Base-by-base conservation (phyloP, 2,797 vertebrate species). In the Sorex maritimensis region DNA sequence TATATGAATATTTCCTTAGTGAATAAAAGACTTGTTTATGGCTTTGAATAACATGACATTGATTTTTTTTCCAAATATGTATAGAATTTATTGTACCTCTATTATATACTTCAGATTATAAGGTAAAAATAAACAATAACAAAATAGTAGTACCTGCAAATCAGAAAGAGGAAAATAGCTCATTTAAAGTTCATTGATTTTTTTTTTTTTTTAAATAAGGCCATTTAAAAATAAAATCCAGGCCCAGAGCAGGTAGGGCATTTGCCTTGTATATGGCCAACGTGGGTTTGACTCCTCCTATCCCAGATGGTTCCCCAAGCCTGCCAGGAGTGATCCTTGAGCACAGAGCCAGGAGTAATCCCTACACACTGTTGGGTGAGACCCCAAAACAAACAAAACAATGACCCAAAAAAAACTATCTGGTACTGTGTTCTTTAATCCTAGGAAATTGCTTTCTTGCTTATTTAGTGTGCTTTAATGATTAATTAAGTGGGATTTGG, bases 141-240 rank as follows among this genome's bases (percentile, higher is more conserved):
- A 86, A 81, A 82, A 67, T 6, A 58, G 28, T 89, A 81, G 38
- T 46, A 93, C 28, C n/a, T 30, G 15, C 63, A 86, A 71, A 78
- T 44, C 38, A 82, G 52, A 26, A 30, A 2, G 41, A n/a, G 8
- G 6, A 71, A 71, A 68, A 82, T 26, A 71, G n/a, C 52, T 79
- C 79, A 95, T 82, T 92, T 63, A 81, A 44, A 83, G n/a, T 2
- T 19, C 15, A 81, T 24, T 88, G n/a, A 78, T 78, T 92, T 95
- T 77, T 46, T 58, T 10, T 17, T 58, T 21, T 61, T 21, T 61
- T 21, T 61, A 23, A 52, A 52, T 11, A 52, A 52, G 49, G 10
- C 49, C 13, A 52, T 93, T 94, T 4, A 58, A 23, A 46, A 87
- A 44, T 44, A 44, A 44, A 44, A 44, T 44, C 41, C 41, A 44